Conservation (phyloP, 2,797 vertebrate genomes). For the Sebastolobus altivelis region DNA sequence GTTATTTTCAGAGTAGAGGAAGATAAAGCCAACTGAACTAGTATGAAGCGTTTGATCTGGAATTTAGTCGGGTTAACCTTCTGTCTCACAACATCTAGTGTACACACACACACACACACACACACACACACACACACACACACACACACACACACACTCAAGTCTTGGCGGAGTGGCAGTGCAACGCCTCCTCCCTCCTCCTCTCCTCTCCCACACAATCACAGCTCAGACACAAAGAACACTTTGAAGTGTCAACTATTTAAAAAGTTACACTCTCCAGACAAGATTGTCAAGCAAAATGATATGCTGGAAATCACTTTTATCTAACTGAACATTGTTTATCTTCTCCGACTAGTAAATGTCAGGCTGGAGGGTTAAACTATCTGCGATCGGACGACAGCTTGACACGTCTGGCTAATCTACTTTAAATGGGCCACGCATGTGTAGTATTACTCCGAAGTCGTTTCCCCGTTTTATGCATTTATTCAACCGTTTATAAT, state of each 20-base stretch:
- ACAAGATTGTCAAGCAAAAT: constrained; percentile 64
- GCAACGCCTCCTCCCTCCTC: constrained; percentile 44
- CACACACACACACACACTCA: background rate
- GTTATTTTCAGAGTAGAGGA: constrained; percentile 10
- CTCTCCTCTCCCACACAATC: constrained; percentile 46
- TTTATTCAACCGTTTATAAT: constrained; percentile 41
- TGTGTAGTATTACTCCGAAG: constrained; percentile 32
- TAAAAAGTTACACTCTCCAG: constrained; percentile 60
- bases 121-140: background rate
- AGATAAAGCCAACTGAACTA: constrained; percentile 1
- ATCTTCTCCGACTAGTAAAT: constrained; percentile 57
- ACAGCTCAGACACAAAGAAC: constrained; percentile 60
- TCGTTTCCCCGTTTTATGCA: constrained; percentile 38
- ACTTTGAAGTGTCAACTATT: constrained; percentile 73
- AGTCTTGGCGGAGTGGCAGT: constrained; percentile 51
- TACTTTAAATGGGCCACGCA: constrained; percentile 56
- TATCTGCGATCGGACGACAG: constrained; percentile 45
- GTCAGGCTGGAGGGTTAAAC: constrained; percentile 50
- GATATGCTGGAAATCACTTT: constrained; percentile 64
- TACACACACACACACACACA: constrained; percentile 17
- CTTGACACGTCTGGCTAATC: constrained; percentile 55
- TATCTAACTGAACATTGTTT: constrained; percentile 62
- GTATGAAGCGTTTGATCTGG: constrained; percentile 16
- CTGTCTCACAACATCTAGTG: constrained; percentile 36
- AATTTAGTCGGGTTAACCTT: constrained; percentile 23